Evolutionary conservation across 1,140 invertebrate species (phyloP), one percentile per base, ranked within the genome.

Genomic region (Zaprionus africanus): DNA sequence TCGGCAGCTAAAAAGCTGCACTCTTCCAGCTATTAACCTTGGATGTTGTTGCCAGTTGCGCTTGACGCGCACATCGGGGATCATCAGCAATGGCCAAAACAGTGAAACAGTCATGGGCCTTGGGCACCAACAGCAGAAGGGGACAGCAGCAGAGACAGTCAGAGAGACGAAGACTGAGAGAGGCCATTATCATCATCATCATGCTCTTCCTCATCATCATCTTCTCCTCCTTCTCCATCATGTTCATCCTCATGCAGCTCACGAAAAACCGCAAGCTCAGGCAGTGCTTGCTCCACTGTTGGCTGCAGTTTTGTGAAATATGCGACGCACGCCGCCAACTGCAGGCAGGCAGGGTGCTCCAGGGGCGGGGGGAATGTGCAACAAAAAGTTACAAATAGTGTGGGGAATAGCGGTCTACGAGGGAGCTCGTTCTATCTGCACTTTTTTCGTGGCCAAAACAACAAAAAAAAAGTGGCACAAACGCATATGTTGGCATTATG

Each of bases 1-100:
- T 57, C 67, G 43, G 49, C 49, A 67, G 58, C 61, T 70, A 62
- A 71, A 82, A 58, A 67, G 66, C 56, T 41, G 56, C 76, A 73
- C 70, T 81, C 78, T 84, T 84, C 66, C 66, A 84, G 81, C 85
- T 80, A 88, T 88, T 88, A 90, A 90, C 84, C 84, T 87, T 88
- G 68, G 68, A 79, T 86, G 82, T 85, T 81, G 74, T 72, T 71
- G 60, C 59, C 70, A 46, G 41, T 46, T 46, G 41, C 41, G 41
- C 49, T 59, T 68, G 65, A 26, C 36, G 43, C 71, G 61, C 78
- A 68, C 76, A 69, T 67, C 61, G 70, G 72, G 76, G 76, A 64
- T 78, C 76, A 79, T 62, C 81, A 73, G 62, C 69, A 79, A 60
- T 46, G 65, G 43, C 19, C 46, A 51, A 51, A 51, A 24, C 17